Percentiles rank a stretch among this genome's conserved stretches.
These are phyloP conservation scores for Lycodopsis pacificus DNA, from an alignment of 2,797 vertebrate genomes.

Conservation along the genomic window DNA sequence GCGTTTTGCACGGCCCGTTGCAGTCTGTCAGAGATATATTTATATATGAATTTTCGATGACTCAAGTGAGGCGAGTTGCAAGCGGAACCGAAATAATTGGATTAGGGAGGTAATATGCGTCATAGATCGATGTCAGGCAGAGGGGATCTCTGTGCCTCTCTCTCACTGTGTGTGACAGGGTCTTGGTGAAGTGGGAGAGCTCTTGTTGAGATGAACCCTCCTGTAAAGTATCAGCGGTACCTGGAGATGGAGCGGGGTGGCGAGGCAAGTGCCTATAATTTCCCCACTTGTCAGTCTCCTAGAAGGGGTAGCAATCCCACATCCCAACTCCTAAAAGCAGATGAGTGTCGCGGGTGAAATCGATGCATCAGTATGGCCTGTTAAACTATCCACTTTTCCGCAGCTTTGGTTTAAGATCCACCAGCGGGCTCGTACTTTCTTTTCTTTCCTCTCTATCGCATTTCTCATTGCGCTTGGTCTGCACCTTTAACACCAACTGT, in stretches of 20 bases:
- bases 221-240: slow-evolving; percentile 53
- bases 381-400: slow-evolving; percentile 36
- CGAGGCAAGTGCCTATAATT: slow-evolving; percentile 58
- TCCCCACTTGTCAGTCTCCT: slow-evolving; percentile 62
- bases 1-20: slow-evolving; percentile 57
- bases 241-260: slow-evolving; percentile 39
- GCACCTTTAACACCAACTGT: slow-evolving; percentile 31
- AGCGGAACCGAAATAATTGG: slow-evolving; percentile 79
- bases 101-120: slow-evolving; percentile 78
- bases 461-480: slow-evolving; percentile 12
- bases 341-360: slow-evolving; percentile 21
- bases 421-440: slow-evolving; percentile 10
- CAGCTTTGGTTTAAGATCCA: slow-evolving; percentile 24
- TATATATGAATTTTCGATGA: slow-evolving; percentile 71
- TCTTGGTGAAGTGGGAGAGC: slow-evolving; percentile 61
- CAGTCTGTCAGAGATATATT: slow-evolving; percentile 65
- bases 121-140: slow-evolving; percentile 81
- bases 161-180: slow-evolving; percentile 42
- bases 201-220: slow-evolving; percentile 68
- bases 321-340: slow-evolving; percentile 34
- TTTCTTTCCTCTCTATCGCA: slow-evolving; percentile 12
- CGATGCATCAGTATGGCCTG: slow-evolving; percentile 9
- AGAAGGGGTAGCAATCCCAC: slow-evolving; percentile 43
- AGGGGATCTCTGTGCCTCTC: slow-evolving; percentile 57
- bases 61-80: slow-evolving; percentile 64